A percentile compares a stretch with the other conserved stretches of the same genome.
Evolutionary conservation across 2,888 invertebrate species (phyloP).

Genomic region (Caenorhabditis zanzibari): DNA sequence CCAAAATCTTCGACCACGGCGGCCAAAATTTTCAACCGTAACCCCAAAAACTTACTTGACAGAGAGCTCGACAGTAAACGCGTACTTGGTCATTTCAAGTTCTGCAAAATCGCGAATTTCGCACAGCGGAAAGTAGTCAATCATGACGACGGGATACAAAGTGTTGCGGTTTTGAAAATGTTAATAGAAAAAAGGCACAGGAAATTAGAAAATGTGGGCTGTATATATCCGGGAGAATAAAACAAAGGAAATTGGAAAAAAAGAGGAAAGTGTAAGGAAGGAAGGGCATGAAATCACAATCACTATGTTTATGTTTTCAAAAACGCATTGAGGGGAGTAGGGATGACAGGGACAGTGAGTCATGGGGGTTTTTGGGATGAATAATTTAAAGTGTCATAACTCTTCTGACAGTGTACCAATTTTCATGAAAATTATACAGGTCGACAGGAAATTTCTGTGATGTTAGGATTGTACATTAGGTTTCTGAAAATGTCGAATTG

Average conservation of each 20-base stretch:
- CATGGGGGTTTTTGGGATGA: background rate
- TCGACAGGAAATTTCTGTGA: no score
- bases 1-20: no score
- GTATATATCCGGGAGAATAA: no score
- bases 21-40: no score
- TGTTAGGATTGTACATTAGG: no score
- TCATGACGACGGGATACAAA: background rate
- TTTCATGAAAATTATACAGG: no score
- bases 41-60: constrained; percentile 44
- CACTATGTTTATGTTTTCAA: constrained; percentile 1
- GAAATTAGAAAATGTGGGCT: background rate
- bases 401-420: no score
- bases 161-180: no score
- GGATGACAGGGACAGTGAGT: background rate
- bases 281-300: background rate
- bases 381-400: background rate
- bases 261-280: background rate
- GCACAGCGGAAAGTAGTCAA: background rate
- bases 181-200: background rate
- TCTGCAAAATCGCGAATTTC: background rate
- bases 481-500: no score
- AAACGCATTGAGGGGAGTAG: background rate
- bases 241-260: background rate
- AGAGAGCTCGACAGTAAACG: constrained; percentile 53
- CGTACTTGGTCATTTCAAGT: constrained; percentile 42